Percentiles rank a stretch among this genome's conserved stretches.
Evolutionary conservation across 2,797 vertebrate genomes (phyloP).

Genomic region (Pseudochirops cupreus): DNA sequence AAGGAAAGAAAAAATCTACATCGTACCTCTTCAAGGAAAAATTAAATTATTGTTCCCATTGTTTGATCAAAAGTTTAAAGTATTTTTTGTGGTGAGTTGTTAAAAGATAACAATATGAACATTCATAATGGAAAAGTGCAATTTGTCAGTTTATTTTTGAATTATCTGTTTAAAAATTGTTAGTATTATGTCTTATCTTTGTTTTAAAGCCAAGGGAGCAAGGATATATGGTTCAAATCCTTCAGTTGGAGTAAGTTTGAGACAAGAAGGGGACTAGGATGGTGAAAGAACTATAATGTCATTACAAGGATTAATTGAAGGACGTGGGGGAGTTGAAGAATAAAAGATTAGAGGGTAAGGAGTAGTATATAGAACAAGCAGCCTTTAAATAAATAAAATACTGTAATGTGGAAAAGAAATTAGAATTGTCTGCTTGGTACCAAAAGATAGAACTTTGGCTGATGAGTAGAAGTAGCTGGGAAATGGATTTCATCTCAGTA

Average conservation of each 20-base stretch:
- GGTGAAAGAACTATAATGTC: not conserved
- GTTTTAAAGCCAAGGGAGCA: not conserved
- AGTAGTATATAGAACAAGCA: not conserved
- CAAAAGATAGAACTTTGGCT: not conserved
- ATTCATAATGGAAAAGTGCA: not conserved
- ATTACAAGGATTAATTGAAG: not conserved
- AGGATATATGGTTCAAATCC: not conserved
- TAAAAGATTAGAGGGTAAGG: not conserved
- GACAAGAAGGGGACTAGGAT: not conserved
- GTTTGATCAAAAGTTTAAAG: slow-evolving; percentile 36
- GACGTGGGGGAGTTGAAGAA: not conserved
- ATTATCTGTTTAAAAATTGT: not conserved
- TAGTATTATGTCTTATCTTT: not conserved
- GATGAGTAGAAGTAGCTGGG: not conserved
- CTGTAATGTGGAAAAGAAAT: not conserved
- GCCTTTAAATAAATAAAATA: not conserved
- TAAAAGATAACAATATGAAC: not conserved
- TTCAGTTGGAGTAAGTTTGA: not conserved
- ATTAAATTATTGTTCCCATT: slow-evolving; percentile 25
- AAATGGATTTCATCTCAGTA: not conserved
- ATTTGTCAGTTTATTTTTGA: not conserved
- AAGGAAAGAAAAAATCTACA: slow-evolving; percentile 20
- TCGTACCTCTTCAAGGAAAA: not conserved
- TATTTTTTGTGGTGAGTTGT: not conserved
- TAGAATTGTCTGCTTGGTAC: not conserved